phyloP scores from a whole-genome alignment of 2,113 vertebrate species.

The Notothenia rossii region DNA sequence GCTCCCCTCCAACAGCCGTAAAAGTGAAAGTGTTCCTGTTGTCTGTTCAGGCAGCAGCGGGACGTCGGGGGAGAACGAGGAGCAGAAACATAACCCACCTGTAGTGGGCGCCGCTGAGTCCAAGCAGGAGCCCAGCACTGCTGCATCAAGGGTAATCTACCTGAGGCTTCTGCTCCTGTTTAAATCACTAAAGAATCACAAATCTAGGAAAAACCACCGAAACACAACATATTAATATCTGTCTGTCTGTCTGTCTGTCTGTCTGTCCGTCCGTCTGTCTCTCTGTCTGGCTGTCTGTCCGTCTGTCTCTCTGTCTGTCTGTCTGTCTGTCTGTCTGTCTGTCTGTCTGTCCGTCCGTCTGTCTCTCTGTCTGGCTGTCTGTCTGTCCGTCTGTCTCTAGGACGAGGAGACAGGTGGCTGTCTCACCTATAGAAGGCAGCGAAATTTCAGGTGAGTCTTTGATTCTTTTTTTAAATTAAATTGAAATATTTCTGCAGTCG shows the following conservation, averaged over 20 bases:
- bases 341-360: background rate
- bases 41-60: slow-evolving; percentile 54
- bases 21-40: background rate
- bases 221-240: too few species aligned
- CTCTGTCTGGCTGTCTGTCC: background rate
- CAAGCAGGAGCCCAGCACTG: background rate
- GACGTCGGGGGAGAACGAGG: slow-evolving; percentile 44
- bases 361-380: background rate
- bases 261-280: too few species aligned
- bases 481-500: too few species aligned
- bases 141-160: slow-evolving; percentile 66
- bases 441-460: too few species aligned
- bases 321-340: background rate
- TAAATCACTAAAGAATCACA: background rate
- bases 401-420: background rate
- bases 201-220: too few species aligned
- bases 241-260: too few species aligned
- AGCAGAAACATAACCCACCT: slow-evolving; percentile 20
- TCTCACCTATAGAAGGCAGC: background rate
- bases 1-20: too few species aligned
- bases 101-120: background rate
- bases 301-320: background rate
- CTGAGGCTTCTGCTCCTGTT: background rate
- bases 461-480: too few species aligned
- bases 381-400: background rate